Evolutionary conservation across 1,140 invertebrate genomes (phyloP).

Genomic region (Epicauta chinensis): DNA sequence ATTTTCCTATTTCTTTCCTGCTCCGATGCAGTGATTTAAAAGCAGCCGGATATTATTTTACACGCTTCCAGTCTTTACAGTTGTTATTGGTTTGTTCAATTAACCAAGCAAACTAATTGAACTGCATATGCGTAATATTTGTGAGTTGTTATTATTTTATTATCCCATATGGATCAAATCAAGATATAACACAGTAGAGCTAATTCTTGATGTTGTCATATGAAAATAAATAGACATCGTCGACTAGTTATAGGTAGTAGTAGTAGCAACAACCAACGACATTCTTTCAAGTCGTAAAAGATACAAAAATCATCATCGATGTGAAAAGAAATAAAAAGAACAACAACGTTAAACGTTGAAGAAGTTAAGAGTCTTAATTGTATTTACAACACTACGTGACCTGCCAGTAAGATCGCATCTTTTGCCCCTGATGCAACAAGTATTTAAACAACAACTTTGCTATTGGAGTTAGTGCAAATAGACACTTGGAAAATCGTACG

Average conservation of each 20-base stretch:
- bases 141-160: not conserved
- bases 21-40: conserved; percentile 4
- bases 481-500: too few relatives aligned
- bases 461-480: too few relatives aligned
- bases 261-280: too few relatives aligned
- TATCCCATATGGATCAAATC: too few relatives aligned
- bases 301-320: too few relatives aligned
- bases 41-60: conserved; percentile 14
- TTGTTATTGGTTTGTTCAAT: conserved; percentile 4
- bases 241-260: too few relatives aligned
- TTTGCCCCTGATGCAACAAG: conserved; percentile 10
- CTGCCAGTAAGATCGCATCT: conserved; percentile 12
- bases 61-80: conserved; percentile 6
- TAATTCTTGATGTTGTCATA: too few relatives aligned
- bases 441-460: conserved; percentile 13
- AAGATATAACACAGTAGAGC: too few relatives aligned
- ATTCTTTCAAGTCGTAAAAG: too few relatives aligned
- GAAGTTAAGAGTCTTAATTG: conserved; percentile 8
- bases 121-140: not conserved
- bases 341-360: too few relatives aligned
- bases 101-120: conserved; percentile 11
- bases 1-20: conserved; percentile 6
- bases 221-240: too few relatives aligned
- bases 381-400: conserved; percentile 18
- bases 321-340: too few relatives aligned